phyloP scores from a whole-genome alignment of 2,113 vertebrate genomes.

The Acrocephalus kingi region DNA sequence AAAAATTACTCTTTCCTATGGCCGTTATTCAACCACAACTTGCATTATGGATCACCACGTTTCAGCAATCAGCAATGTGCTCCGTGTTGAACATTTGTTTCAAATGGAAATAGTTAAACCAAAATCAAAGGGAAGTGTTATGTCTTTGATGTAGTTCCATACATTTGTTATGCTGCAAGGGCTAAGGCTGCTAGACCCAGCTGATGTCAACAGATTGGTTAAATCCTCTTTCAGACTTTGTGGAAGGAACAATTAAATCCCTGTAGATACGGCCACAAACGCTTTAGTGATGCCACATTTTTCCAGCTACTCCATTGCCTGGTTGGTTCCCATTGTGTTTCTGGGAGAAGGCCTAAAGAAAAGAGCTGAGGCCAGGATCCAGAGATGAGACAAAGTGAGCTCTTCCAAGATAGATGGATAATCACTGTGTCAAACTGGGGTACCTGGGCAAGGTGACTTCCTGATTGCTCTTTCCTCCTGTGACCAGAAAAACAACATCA shows the following conservation, averaged over 20 bases:
- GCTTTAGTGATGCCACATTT: not conserved
- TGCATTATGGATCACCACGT: not conserved
- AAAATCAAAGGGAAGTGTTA: constrained; percentile 5
- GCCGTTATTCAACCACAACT: not conserved
- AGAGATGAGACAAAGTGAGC: not conserved
- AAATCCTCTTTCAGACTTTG: constrained; percentile 42
- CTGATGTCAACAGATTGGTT: not conserved
- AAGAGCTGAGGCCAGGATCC: not conserved
- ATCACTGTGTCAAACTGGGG: not conserved
- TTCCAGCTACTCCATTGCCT: not conserved
- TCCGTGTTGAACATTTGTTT: not conserved
- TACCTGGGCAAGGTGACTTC: not conserved
- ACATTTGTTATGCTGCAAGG: constrained; percentile 2
- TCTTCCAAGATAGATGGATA: not conserved
- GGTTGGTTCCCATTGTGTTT: not conserved
- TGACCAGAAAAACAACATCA: not conserved
- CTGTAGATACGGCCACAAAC: not conserved
- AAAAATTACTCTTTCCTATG: not conserved
- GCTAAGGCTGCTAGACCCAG: not conserved
- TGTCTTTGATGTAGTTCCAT: constrained; percentile 30
- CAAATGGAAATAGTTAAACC: constrained; percentile 9
- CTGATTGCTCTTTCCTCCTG: not conserved
- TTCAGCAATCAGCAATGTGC: not conserved
- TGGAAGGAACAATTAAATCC: constrained; percentile 16
- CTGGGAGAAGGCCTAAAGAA: not conserved